A percentile compares a stretch with the other conserved stretches of the same genome.
phyloP scores from a whole-genome alignment of 2,888 invertebrate genomes.

The Timema cristinae region DNA sequence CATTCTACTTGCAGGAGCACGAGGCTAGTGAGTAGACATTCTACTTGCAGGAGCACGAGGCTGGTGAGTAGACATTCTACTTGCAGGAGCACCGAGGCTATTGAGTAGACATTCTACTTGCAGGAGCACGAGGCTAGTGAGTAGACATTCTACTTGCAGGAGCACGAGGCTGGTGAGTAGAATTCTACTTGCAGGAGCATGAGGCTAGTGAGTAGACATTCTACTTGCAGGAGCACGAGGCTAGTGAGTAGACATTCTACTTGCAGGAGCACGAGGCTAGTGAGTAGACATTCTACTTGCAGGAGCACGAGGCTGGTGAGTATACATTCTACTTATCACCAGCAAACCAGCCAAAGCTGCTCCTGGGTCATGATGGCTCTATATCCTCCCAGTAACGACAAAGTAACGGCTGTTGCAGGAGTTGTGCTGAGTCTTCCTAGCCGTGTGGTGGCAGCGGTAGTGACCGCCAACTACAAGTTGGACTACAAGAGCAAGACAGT shows the following conservation, averaged over 20 bases:
- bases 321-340: no score
- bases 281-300: constrained; percentile 39
- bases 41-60: no score
- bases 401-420: constrained; percentile 2
- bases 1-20: no score
- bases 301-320: neutral
- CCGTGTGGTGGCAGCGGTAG: constrained; percentile 24
- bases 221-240: neutral
- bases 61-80: no score
- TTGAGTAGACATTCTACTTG: constrained; percentile 54
- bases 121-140: constrained; percentile 60
- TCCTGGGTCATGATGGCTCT: no score
- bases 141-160: constrained; percentile 34
- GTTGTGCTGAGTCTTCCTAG: constrained; percentile 18
- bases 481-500: constrained; percentile 2
- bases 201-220: constrained; percentile 52
- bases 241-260: no score
- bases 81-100: constrained; percentile 57
- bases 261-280: constrained; percentile 60
- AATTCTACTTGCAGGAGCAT: constrained; percentile 61
- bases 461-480: constrained; percentile 8
- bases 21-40: no score
- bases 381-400: no score
- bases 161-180: no score
- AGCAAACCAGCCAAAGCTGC: no score